Conservation (phyloP, 2,888 invertebrate genomes). For the Eulithis testata region DNA sequence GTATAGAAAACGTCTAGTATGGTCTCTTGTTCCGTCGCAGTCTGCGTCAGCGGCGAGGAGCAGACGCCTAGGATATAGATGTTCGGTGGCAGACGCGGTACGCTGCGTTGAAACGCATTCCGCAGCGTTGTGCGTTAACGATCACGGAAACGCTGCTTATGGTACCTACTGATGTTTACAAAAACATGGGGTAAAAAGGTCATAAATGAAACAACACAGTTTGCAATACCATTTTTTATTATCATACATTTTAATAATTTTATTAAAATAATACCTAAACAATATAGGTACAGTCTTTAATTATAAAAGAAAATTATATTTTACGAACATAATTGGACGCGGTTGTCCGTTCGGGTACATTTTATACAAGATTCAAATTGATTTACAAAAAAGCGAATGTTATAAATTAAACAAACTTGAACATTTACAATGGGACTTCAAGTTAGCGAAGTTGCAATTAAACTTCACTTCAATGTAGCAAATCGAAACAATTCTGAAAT, state of each 20-base stretch:
- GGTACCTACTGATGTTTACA: no score
- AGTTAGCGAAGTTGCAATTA: no score
- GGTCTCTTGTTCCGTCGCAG: no score
- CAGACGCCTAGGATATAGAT: no score
- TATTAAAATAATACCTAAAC: conserved; percentile 68
- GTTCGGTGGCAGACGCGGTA: no score
- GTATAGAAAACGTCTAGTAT: no score
- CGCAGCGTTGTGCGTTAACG: no score
- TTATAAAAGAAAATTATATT: conserved; percentile 69
- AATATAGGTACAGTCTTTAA: conserved; percentile 81
- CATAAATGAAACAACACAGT: conserved; percentile 63
- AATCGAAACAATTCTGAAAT: no score
- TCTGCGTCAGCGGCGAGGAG: no score
- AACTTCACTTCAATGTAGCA: no score
- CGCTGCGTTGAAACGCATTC: no score
- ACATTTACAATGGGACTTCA: not conserved
- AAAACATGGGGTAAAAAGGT: not conserved
- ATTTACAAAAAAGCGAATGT: conserved; percentile 43
- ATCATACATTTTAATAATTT: conserved; percentile 81
- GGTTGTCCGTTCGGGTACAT: conserved; percentile 36
- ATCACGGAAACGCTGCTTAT: no score
- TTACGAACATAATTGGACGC: conserved; percentile 44
- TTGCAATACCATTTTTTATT: conserved; percentile 75
- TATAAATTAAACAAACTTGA: not conserved
- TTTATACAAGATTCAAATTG: conserved; percentile 34